Evolutionary conservation across 2,113 vertebrate species (phyloP), one percentile per base, ranked within the genome.

Genomic region (Seriola aureovittata): DNA sequence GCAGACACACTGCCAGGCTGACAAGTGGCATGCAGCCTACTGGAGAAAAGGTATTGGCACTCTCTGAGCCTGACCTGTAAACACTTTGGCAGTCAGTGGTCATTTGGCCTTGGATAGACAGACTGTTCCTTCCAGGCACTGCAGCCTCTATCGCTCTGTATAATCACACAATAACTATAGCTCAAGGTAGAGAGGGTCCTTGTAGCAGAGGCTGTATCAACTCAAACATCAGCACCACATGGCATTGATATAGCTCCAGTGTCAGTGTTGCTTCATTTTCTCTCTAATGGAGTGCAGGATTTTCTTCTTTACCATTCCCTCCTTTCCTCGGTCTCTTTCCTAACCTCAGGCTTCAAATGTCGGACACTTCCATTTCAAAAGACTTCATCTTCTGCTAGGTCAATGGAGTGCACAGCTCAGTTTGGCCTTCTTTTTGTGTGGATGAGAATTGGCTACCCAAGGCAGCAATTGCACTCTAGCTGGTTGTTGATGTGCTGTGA

Each of bases 371-470:
- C 75, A 48, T 85, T 92, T 89, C 85, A 82, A 77, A 90, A 88
- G 75, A 80, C 84, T 90, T 48, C 81, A 87, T 93, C 84, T 85
- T 71, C 83, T 46, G 34, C 78, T 14, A 50, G 90, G 91, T 93
- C 86, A 84, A 81, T 77, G 60, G 52, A 80, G 71, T 62, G 72
- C 80, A 83, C 81, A 69, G 82, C 70, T 89, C 75, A 4, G 52
- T 69, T 63, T 78, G 84, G 78, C 80, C 83, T 88, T 78, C 68
- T 81, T 62, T 89, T 91, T 89, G 88, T 90, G 90, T 78, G 84
- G 77, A 32, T 78, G 80, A 84, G 82, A 87, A 88, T 87, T 82
- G 69, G 71, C 69, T 71, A 63, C 71, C 75, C 19, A 34, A 81
- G 84, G 82, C 81, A 42, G 75, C 29, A 0, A 67, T 72, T 75